A percentile compares a stretch with the other conserved stretches of the same genome.
Evolutionary conservation across 1,140 invertebrate genomes (phyloP).

Genomic region (Pachyrhynchus sulphureomaculatus): DNA sequence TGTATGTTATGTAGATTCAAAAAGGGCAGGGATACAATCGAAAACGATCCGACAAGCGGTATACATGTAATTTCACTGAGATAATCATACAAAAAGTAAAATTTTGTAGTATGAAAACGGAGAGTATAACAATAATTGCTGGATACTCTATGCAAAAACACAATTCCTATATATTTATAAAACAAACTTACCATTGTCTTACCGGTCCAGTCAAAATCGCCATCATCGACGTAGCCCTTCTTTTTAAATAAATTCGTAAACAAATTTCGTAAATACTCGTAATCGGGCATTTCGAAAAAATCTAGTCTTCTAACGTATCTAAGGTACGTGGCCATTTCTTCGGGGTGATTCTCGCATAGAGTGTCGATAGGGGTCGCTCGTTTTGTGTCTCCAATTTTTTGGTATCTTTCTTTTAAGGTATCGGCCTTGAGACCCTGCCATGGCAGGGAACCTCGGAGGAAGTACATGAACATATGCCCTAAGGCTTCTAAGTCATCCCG

Average conservation of each 20-base stretch:
- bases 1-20: too few species aligned
- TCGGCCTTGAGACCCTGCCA: slow-evolving; percentile 99
- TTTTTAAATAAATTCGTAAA: slow-evolving; percentile 94
- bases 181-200: slow-evolving; percentile 81
- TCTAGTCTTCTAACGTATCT: slow-evolving; percentile 95
- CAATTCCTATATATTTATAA: too few species aligned
- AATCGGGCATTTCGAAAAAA: slow-evolving; percentile 99
- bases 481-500: slow-evolving; percentile 98
- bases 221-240: slow-evolving; percentile 90
- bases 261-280: slow-evolving; percentile 94
- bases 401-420: slow-evolving; percentile 98
- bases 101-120: too few species aligned
- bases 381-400: slow-evolving; percentile 99
- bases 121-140: too few species aligned
- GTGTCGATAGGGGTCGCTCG: slow-evolving; percentile 96
- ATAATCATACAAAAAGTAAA: too few species aligned
- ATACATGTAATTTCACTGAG: too few species aligned
- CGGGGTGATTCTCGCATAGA: slow-evolving; percentile 96
- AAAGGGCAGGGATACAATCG: too few species aligned
- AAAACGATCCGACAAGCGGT: too few species aligned
- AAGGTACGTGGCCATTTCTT: slow-evolving; percentile 96
- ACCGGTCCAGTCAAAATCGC: slow-evolving; percentile 98
- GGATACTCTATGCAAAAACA: too few species aligned
- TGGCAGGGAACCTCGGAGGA: slow-evolving; percentile 95
- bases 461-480: slow-evolving; percentile 99